phyloP scores from a whole-genome alignment of 2,797 vertebrate species.

The Ctenosaura bakeri region DNA sequence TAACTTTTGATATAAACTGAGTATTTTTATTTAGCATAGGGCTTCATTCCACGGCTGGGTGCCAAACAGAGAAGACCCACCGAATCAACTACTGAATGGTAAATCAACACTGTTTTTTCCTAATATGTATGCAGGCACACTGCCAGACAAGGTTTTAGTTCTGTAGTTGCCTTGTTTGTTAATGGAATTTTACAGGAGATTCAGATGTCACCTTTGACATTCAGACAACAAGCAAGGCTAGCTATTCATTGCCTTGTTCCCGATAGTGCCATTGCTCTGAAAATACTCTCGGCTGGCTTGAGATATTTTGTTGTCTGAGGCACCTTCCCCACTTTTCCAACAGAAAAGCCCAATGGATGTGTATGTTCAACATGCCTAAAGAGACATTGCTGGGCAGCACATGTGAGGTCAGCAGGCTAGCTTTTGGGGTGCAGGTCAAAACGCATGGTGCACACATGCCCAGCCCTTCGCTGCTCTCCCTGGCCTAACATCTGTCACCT shows the following conservation, averaged over 20 bases:
- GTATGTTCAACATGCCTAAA: not conserved
- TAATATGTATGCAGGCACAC: not conserved
- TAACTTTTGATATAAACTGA: too few relatives aligned
- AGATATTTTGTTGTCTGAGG: not conserved
- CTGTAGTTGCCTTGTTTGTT: not conserved
- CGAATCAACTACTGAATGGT: too few relatives aligned
- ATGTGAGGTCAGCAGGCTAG: not conserved
- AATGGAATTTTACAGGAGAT: not conserved
- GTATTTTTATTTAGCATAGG: too few relatives aligned
- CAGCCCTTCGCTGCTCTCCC: too few relatives aligned
- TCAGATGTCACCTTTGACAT: not conserved
- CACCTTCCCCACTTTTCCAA: not conserved
- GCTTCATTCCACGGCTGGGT: not conserved
- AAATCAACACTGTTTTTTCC: not conserved
- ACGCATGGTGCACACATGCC: not conserved
- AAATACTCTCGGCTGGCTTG: not conserved
- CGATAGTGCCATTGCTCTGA: not conserved
- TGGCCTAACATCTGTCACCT: too few relatives aligned
- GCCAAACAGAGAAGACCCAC: not conserved
- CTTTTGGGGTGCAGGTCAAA: not conserved
- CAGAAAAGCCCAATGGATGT: not conserved
- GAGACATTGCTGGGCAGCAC: not conserved
- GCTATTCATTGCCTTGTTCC: too few relatives aligned
- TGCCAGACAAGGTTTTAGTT: not conserved
- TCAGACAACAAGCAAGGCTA: not conserved